phyloP scores from a whole-genome alignment of 1,140 invertebrate genomes.

The Aphaenogaster rudis region DNA sequence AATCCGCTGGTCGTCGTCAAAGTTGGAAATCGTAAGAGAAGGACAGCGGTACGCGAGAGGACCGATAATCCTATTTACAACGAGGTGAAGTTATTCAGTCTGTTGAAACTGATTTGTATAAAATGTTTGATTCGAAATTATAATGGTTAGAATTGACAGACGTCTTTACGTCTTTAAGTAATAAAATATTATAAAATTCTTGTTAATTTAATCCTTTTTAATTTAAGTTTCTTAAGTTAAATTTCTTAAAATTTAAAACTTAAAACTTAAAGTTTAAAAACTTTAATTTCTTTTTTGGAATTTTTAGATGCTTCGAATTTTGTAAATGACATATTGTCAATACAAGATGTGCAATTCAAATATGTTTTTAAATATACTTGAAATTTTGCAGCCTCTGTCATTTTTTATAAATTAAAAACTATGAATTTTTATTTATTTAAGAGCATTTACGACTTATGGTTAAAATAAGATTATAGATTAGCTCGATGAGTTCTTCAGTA shows the following conservation, averaged over 20 bases:
- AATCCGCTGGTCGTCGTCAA: slow-evolving; percentile 88
- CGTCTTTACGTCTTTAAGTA: background rate
- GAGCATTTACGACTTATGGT: background rate
- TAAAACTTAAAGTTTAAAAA: background rate
- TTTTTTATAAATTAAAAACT: background rate
- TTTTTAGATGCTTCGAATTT: background rate
- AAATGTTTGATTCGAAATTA: background rate
- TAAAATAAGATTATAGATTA: background rate
- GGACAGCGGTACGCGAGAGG: slow-evolving; percentile 86
- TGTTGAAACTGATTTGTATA: background rate
- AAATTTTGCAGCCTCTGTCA: background rate
- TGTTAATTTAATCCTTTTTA: slow-evolving; percentile 73
- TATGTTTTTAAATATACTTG: background rate
- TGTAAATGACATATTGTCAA: background rate
- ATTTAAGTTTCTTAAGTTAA: no score
- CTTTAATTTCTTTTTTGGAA: background rate
- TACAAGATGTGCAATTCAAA: background rate
- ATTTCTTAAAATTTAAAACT: background rate
- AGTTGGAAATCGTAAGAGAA: slow-evolving; percentile 87
- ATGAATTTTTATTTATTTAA: background rate
- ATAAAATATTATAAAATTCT: background rate
- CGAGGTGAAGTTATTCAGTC: slow-evolving; percentile 84
- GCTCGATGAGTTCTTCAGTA: background rate
- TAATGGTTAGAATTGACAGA: background rate
- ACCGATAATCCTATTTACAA: slow-evolving; percentile 89